Base-by-base conservation (phyloP, 1,140 invertebrate species). In the Steinernema khuongi region DNA sequence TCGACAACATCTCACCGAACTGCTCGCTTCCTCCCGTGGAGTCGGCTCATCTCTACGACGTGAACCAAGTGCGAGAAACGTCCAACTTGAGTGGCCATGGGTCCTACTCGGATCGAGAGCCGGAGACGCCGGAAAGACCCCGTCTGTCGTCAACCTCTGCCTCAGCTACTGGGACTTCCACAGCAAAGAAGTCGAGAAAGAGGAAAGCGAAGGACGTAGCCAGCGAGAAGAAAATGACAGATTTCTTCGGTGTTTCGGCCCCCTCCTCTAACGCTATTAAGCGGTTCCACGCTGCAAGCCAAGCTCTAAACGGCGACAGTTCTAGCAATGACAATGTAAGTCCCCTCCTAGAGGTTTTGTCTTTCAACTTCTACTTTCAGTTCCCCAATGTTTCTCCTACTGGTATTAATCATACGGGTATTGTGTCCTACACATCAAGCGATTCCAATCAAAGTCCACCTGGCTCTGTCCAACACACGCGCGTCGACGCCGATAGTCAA, bases 371-470 rank as follows among this genome's bases (percentile, higher is more conserved):
- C 19, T n/a, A 22, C 19, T 60, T 60, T 4, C 50, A n/a, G 26
- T 14, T n/a, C n/a, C n/a, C n/a, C 11, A 60, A 11, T 26, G 22
- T 60, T 60, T 60, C 50, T 60, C 50, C 50, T 11, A 60, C 50
- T 26, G 50, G 50, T 60, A 60, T n/a, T n/a, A 7, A 41, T 60
- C 50, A 60, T 60, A 60, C 50, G 50, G 50, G 50, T 60, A 22
- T 60, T 60, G 50, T 60, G 11, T 60, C 11, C 26, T 60, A 60
- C 50, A 60, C 50, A 26, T 60, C 50, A 60, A 72, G 76, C 14
- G 72, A 77, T 31, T 75, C 73, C 4, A 75, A 77, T 71, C 68
- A 76, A 31, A 76, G 74, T 31, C 71, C 72, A 31, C 67, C 72
- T 14, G 73, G 32, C 17, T 33, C 31, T 67, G 18, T 41, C 4